Percentiles rank a stretch among this genome's conserved stretches.
Conservation (phyloP, 2,797 vertebrate species). For the Luscinia megarhynchos region DNA sequence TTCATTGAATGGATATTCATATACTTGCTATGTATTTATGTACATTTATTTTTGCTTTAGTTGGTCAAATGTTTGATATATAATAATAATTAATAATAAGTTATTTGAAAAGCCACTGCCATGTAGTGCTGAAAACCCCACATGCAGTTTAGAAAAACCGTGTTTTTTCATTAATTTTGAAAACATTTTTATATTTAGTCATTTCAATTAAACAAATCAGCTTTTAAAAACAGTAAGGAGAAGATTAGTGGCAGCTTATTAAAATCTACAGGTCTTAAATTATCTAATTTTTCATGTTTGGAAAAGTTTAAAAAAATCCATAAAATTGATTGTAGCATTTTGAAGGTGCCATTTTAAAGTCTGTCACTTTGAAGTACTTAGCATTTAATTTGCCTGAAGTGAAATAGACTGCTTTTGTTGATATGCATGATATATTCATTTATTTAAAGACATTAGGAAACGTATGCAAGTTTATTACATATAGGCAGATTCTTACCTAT, state of each 20-base stretch:
- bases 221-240: not conserved
- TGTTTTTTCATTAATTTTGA: not conserved
- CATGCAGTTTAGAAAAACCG: not conserved
- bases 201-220: not conserved
- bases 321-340: not conserved
- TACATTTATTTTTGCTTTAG: not conserved
- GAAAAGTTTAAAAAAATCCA: not conserved
- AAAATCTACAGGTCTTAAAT: not conserved
- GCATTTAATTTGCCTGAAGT: not conserved
- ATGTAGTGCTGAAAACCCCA: not conserved
- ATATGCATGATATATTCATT: not conserved
- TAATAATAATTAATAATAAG: not conserved
- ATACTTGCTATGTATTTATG: not conserved
- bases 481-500: not conserved
- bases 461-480: not conserved
- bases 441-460: not conserved
- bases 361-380: not conserved
- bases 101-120: not conserved
- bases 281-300: not conserved
- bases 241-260: not conserved
- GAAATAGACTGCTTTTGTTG: not conserved
- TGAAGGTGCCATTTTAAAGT: not conserved
- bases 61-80: not conserved
- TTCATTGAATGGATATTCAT: not conserved
- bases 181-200: not conserved